A percentile compares a stretch with the other conserved stretches of the same genome.
phyloP scores from a whole-genome alignment of 2,113 vertebrate genomes.

The Numida meleagris region DNA sequence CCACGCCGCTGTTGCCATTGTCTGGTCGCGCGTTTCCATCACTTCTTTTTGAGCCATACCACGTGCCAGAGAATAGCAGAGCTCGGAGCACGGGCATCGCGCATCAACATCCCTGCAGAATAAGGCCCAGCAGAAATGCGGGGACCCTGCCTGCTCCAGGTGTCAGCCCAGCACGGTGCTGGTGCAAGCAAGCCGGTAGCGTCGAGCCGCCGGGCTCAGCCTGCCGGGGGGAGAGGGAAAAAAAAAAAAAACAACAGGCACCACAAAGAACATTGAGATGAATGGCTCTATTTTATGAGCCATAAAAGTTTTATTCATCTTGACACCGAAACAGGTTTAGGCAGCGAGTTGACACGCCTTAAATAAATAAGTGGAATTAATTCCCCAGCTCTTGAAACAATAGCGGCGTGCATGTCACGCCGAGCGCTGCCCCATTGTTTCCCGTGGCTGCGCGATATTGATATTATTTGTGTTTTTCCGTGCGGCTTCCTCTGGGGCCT shows the following conservation, averaged over 20 bases:
- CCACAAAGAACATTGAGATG: constrained; percentile 86
- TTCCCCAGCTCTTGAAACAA: constrained; percentile 86
- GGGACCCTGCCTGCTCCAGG: constrained; percentile 14
- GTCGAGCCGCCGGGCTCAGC: constrained; percentile 37
- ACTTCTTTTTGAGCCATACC: neutral
- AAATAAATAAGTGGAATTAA: constrained; percentile 97
- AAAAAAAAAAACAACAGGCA: constrained; percentile 23
- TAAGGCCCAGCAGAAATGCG: neutral
- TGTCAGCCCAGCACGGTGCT: constrained; percentile 33
- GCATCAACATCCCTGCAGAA: neutral
- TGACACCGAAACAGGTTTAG: constrained; percentile 94
- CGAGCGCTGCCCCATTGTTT: constrained; percentile 84
- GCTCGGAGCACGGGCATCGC: neutral
- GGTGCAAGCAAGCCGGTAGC: constrained; percentile 2
- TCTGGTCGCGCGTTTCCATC: neutral
- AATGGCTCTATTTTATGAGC: constrained; percentile 97
- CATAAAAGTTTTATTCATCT: constrained; percentile 99
- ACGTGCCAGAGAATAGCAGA: neutral
- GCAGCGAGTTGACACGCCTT: constrained; percentile 95
- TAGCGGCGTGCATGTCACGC: constrained; percentile 77
- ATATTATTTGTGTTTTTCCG: constrained; percentile 85
- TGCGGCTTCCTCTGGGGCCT: constrained; percentile 73
- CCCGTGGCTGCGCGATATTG: constrained; percentile 85
- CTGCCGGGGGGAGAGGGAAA: constrained; percentile 10
- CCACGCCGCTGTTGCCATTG: neutral